Evolutionary conservation across 2,888 invertebrate genomes (phyloP).

Genomic region (Cheilosia urbana): DNA sequence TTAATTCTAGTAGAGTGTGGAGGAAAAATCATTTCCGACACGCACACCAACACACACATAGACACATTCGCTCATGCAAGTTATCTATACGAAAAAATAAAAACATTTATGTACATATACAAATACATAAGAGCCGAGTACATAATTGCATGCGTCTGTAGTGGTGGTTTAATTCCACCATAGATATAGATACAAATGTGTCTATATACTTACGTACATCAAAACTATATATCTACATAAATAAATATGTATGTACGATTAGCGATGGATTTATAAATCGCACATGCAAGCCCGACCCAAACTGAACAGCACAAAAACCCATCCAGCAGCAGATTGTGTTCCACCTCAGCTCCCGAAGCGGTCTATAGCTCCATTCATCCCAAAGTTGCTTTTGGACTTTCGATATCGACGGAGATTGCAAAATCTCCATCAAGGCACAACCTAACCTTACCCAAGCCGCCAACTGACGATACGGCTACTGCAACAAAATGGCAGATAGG

Average conservation of each 20-base stretch:
- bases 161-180: conserved; percentile 66
- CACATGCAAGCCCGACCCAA: conserved; percentile 66
- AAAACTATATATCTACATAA: conserved; percentile 24
- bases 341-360: conserved; percentile 7
- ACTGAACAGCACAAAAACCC: conserved; percentile 42
- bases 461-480: not conserved
- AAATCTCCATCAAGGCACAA: conserved; percentile 22
- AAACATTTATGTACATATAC: conserved; percentile 52
- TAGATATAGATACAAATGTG: conserved; percentile 68
- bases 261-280: conserved; percentile 68
- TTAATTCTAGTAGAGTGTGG: conserved; percentile 66
- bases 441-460: conserved; percentile 38
- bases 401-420: conserved; percentile 7
- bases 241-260: conserved; percentile 19
- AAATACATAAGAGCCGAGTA: conserved; percentile 63
- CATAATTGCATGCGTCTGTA: conserved; percentile 62
- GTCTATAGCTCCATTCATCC: conserved; percentile 1
- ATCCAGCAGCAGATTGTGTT: conserved; percentile 6
- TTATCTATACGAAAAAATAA: conserved; percentile 59
- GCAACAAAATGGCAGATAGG: conserved; percentile 9
- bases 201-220: conserved; percentile 28
- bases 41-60: conserved; percentile 43
- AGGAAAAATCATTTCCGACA: conserved; percentile 66
- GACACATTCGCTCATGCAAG: conserved; percentile 36
- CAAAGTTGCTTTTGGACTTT: conserved; percentile 25